A percentile compares a stretch with the other conserved stretches of the same genome.
phyloP scores from a whole-genome alignment of 2,888 invertebrate species.

The Lucinisca nassula region DNA sequence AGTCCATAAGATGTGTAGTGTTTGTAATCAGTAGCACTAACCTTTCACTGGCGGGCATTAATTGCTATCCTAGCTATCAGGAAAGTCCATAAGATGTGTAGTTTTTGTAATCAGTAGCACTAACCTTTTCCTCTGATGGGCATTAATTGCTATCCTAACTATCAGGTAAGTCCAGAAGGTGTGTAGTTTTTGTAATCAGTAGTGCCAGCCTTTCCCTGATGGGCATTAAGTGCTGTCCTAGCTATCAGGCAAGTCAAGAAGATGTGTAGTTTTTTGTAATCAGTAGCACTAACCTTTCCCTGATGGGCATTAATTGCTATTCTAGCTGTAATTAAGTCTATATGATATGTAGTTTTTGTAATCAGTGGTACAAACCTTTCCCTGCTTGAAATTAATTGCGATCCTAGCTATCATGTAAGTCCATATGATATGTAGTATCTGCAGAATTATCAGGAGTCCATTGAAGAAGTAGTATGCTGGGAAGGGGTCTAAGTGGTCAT shows the following conservation, averaged over 20 bases:
- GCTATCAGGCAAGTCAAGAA: slow-evolving; percentile 90
- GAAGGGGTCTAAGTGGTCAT: slow-evolving; percentile 2
- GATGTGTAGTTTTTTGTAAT: slow-evolving; percentile 61
- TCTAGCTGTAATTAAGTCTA: slow-evolving; percentile 91
- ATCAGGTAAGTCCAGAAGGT: slow-evolving; percentile 89
- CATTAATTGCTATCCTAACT: slow-evolving; percentile 92
- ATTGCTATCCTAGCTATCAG: no score
- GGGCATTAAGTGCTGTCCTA: slow-evolving; percentile 91
- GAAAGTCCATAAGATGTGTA: no score
- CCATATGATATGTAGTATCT: slow-evolving; percentile 78
- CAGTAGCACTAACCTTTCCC: background rate
- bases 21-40: no score
- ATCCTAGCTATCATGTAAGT: slow-evolving; percentile 93
- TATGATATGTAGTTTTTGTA: slow-evolving; percentile 64
- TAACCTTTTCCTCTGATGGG: background rate
- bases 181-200: slow-evolving; percentile 53
- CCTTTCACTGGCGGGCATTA: no score
- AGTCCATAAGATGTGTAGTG: no score
- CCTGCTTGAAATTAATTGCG: slow-evolving; percentile 87
- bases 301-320: slow-evolving; percentile 89
- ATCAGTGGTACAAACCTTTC: background rate
- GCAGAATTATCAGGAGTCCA: slow-evolving; percentile 68
- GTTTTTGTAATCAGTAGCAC: no score
- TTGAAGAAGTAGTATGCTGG: slow-evolving; percentile 73
- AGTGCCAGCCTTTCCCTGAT: background rate